A percentile compares a stretch with the other conserved stretches of the same genome.
Conservation (phyloP, 1,140 invertebrate species). For the Drosophila busckii region DNA sequence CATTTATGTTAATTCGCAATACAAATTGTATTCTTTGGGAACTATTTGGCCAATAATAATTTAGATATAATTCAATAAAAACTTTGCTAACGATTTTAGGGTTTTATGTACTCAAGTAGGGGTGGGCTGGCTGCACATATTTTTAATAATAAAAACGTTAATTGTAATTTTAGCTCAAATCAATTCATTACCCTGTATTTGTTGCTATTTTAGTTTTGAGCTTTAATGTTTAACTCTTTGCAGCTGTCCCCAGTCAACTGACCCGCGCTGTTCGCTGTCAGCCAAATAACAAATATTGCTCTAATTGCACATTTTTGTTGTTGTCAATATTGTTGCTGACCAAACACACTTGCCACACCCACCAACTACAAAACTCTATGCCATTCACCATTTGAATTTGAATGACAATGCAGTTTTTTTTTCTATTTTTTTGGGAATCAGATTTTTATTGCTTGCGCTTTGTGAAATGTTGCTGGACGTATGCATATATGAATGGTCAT, state of each 20-base stretch:
- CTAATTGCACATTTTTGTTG: constrained; percentile 67
- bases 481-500: constrained; percentile 8
- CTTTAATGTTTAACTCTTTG: background rate
- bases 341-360: background rate
- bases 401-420: constrained; percentile 34
- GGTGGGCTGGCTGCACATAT: background rate
- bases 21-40: no score
- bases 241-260: background rate
- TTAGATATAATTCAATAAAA: no score
- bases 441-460: constrained; percentile 55
- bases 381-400: constrained; percentile 13
- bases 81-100: constrained; percentile 1
- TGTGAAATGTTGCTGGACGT: constrained; percentile 21
- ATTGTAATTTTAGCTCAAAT: no score
- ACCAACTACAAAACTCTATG: no score
- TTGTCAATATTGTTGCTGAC: constrained; percentile 38
- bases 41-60: no score
- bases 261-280: constrained; percentile 1
- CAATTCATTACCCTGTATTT: no score
- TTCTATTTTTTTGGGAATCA: constrained; percentile 61
- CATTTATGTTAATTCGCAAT: no score
- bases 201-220: background rate
- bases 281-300: constrained; percentile 16
- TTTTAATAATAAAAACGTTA: no score
- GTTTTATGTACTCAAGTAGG: background rate